These are phyloP conservation scores for Acanthornis magna DNA, from an alignment of 2,797 vertebrate genomes.

Conservation along the genomic window DNA sequence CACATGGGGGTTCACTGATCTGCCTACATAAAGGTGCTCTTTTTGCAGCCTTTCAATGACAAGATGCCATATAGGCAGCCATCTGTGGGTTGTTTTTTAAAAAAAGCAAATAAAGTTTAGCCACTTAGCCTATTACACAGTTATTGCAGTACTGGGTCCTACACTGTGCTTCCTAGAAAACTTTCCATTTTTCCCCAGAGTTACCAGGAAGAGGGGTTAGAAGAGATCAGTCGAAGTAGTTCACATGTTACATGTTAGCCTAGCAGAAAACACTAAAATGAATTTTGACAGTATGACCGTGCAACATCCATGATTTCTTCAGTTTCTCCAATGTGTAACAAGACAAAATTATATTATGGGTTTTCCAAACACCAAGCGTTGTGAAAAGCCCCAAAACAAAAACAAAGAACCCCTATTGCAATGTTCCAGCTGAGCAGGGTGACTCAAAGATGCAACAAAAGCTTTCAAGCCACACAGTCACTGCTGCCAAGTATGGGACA, in stretches of 20 bases:
- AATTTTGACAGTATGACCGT: accelerated
- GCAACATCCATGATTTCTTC: accelerated
- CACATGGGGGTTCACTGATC: not conserved
- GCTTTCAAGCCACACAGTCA: constrained; percentile 16
- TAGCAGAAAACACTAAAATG: not conserved
- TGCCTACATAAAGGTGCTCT: not conserved
- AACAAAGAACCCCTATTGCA: constrained; percentile 1
- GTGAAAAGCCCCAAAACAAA: constrained; percentile 20
- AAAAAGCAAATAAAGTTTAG: not conserved
- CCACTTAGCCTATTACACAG: not conserved
- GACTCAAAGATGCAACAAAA: not conserved
- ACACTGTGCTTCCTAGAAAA: not conserved
- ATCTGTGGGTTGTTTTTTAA: not conserved
- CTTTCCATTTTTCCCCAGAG: not conserved
- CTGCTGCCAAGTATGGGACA: constrained; percentile 43
- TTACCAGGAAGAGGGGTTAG: not conserved
- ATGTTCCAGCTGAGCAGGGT: not conserved
- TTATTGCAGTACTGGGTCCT: not conserved
- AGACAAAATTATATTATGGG: not conserved
- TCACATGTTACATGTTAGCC: not conserved
- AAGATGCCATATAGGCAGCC: not conserved
- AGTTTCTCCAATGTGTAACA: not conserved
- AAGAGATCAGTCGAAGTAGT: not conserved
- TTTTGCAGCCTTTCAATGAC: not conserved
- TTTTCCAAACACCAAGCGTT: not conserved